Conservation (phyloP, 2,797 vertebrate genomes). For the Hippoglossus hippoglossus region DNA sequence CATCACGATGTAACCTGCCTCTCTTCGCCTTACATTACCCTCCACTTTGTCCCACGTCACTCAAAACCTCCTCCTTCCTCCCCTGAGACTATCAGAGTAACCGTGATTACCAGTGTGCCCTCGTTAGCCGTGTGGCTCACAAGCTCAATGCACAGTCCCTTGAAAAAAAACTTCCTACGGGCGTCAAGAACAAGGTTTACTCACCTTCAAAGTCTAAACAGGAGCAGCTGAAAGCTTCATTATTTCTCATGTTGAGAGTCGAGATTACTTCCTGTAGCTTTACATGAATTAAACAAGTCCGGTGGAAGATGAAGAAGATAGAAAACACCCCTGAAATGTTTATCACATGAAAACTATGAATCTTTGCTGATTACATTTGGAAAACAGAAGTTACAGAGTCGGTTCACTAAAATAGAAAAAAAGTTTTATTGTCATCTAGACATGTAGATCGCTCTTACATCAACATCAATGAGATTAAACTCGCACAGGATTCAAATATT, state of each 20-base stretch:
- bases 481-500: no score
- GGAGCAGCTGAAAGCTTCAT: conserved; percentile 9
- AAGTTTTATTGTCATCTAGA: no score
- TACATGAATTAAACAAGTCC: conserved; percentile 24
- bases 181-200: conserved; percentile 4
- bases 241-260: conserved; percentile 66
- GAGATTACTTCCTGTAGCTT: conserved; percentile 14
- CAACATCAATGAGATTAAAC: no score
- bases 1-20: conserved; percentile 18
- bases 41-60: conserved; percentile 17
- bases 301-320: not conserved
- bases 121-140: conserved; percentile 20
- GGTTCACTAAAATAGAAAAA: no score
- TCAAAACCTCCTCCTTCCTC: conserved; percentile 9
- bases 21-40: conserved; percentile 20
- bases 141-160: conserved; percentile 4
- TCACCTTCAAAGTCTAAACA: conserved; percentile 2
- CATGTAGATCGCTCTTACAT: no score
- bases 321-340: conserved; percentile 22
- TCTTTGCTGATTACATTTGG: not conserved
- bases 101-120: conserved; percentile 25
- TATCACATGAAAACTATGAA: not conserved
- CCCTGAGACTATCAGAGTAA: conserved; percentile 10
- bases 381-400: no score
- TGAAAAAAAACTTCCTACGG: not conserved